A percentile compares a stretch with the other conserved stretches of the same genome.
phyloP scores from a whole-genome alignment of 1,140 invertebrate genomes.

The Agrypnia vestita region DNA sequence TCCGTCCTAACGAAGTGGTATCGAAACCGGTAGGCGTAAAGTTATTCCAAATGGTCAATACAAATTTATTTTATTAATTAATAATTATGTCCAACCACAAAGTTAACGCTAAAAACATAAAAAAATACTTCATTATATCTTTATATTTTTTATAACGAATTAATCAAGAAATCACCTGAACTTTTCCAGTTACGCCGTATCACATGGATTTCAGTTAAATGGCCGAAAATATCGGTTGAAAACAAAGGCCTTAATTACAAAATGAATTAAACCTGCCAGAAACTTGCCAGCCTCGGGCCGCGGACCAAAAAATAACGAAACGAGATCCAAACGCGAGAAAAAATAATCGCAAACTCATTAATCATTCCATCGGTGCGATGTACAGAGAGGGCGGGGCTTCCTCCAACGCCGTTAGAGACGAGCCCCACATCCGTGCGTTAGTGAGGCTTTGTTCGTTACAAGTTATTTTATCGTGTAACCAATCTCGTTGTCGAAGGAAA shows the following conservation, averaged over 20 bases:
- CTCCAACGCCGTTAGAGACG: not conserved
- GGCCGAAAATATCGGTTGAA: constrained; percentile 3
- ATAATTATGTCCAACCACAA: too few relatives aligned
- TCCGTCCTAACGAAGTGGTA: too few relatives aligned
- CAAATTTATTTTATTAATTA: too few relatives aligned
- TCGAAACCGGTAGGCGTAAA: too few relatives aligned
- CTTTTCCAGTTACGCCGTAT: too few relatives aligned
- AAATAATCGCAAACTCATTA: constrained; percentile 38
- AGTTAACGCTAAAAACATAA: too few relatives aligned
- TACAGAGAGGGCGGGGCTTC: not conserved
- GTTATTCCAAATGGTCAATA: too few relatives aligned
- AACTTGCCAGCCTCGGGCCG: not conserved
- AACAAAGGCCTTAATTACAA: constrained; percentile 44
- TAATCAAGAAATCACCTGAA: too few relatives aligned
- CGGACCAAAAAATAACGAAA: not conserved
- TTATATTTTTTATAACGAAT: too few relatives aligned
- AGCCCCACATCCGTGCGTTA: not conserved
- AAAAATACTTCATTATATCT: too few relatives aligned
- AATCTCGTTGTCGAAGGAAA: not conserved
- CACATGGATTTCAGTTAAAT: too few relatives aligned
- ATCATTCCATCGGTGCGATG: constrained; percentile 34
- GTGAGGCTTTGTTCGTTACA: constrained; percentile 4
- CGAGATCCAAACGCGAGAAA: constrained; percentile 27
- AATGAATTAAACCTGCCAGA: constrained; percentile 36
- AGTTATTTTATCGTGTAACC: not conserved